Evolutionary conservation across 2,113 vertebrate genomes (phyloP), one percentile per base, ranked within the genome.

Genomic region (Misgurnus anguillicaudatus): DNA sequence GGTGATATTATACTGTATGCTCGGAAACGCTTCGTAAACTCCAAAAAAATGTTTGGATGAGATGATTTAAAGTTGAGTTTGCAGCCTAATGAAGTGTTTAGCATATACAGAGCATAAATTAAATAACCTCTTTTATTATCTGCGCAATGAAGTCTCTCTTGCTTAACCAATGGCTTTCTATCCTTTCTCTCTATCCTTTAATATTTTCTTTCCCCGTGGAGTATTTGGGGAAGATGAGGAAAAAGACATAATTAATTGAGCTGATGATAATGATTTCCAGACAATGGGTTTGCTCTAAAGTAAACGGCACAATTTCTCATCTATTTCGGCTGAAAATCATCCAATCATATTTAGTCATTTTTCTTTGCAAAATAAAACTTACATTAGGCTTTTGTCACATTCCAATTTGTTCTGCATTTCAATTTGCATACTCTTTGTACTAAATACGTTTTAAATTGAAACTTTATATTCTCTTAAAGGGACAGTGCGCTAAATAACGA

Each of bases 191-290:
- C 13, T 9, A 38, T 48, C 38, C 45, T 10, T 83, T 60, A 80
- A 80, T 77, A 62, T 75, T 77, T 71, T 55, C 31, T 66, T n/a
- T 31, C 51, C 53, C 57, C 55, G 45, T 71, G 16, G 63, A 64
- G 73, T 51, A 38, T 62, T 57, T 48, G 45, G 19, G 24, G 5
- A 67, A 9, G 76, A 75, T 75, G 60, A 84, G 75, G 69, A 51
- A 55, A 53, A 39, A 38, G 60, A 55, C 14, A 7, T 69, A 81
- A 75, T 67, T 39, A 73, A 74, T 67, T 68, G 70, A 77, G 41
- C 13, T 4, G 8, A 39, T 64, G 74, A 64, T 76, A 64, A 64
- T 76, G 42, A 64, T 76, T 76, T 75, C 21, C 24, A 75, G 41
- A 61, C 58, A 61, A 62, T n/a, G 53, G 53, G 53, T 57, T 75